phyloP scores from a whole-genome alignment of 2,113 vertebrate species.

The Narcine bancroftii region DNA sequence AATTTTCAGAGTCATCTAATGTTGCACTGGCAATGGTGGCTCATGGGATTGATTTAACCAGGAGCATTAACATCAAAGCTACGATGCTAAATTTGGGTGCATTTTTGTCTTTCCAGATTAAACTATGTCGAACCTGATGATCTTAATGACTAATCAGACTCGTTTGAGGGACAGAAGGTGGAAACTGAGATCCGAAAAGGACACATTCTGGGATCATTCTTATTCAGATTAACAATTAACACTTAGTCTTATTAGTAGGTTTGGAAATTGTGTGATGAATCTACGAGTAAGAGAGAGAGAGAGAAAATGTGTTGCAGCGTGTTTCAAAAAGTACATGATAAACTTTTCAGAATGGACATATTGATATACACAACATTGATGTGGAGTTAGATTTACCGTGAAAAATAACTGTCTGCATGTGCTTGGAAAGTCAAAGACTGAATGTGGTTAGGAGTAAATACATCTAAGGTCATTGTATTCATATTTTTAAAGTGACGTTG shows the following conservation, averaged over 20 bases:
- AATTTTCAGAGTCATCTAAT: background rate
- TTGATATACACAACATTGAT: background rate
- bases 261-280: no score
- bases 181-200: background rate
- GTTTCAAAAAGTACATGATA: no score
- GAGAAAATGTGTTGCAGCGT: no score
- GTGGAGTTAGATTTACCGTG: no score
- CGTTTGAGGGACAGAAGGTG: background rate
- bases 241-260: no score
- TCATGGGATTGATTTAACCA: background rate
- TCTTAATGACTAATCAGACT: background rate
- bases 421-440: no score
- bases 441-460: background rate
- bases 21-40: background rate
- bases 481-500: no score
- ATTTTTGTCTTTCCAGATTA: constrained; percentile 9
- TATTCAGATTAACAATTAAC: background rate
- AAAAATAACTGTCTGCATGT: no score
- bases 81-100: constrained; percentile 6
- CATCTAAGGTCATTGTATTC: background rate
- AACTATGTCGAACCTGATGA: background rate
- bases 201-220: background rate
- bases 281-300: no score
- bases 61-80: background rate
- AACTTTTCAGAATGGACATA: background rate